Evolutionary conservation across 1,140 invertebrate species (phyloP), one percentile per base, ranked within the genome.

Genomic region (Hetaerina americana): DNA sequence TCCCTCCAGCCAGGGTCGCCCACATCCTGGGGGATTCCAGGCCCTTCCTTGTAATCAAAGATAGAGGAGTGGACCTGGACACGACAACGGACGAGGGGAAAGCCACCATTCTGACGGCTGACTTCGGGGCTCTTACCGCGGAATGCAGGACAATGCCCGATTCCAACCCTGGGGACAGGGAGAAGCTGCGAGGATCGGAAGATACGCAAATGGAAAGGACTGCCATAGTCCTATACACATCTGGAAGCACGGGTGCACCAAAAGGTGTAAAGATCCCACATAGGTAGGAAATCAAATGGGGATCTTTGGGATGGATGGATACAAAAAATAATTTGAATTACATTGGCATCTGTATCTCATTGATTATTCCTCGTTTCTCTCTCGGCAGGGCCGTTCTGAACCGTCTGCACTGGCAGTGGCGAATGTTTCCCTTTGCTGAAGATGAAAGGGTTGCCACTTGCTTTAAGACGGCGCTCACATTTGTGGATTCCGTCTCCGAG

Each of bases 181-280:
- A 73, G 25, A 72, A 69, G 0, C 28, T 73, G 0, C 5, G 18
- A 25, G 68, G 57, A 71, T 24, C n/a, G 22, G n/a, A 66, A 22
- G 24, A 66, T 72, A 25, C 5, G 12, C 25, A 72, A 27, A 26
- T 67, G 28, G 72, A 75, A 29, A 70, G 71, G 8, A 76, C 85
- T 5, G 92, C 89, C 8, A 90, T 94, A 18, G 88, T 96, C 49
- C 83, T 95, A 5, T 97, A 96, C 77, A 97, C 95, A 67, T 96
- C 94, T 67, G 95, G 95, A 40, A 96, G 94, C 78, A 96, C 94
- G 10, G 95, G 95, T 66, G 83, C 91, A 57, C 94, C 95, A 2
- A 97, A 97, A 87, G 95, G 93, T 86, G 84, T 83, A 29, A 78
- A 83, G 74, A 76, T 86, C 26, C 81, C 82, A 5, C 84, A 86